Percentiles rank a stretch among this genome's conserved stretches.
Evolutionary conservation across 2,888 invertebrate genomes (phyloP).

Genomic region (Apoderus coryli): DNA sequence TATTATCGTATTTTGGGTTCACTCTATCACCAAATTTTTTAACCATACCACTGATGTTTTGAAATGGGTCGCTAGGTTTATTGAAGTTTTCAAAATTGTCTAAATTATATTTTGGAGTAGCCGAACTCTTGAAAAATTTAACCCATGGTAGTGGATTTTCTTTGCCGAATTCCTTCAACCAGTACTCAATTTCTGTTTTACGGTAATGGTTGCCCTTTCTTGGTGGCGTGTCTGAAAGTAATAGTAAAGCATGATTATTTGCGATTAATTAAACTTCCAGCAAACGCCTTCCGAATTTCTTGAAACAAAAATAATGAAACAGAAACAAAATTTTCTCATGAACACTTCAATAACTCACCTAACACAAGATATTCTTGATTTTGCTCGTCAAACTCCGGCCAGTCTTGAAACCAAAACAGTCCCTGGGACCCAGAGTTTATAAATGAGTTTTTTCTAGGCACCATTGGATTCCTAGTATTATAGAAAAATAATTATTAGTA

Average conservation of each 20-base stretch:
- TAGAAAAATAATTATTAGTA: too few relatives aligned
- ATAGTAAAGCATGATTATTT: neutral
- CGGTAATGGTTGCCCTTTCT: conserved; percentile 60
- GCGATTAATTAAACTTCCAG: too few relatives aligned
- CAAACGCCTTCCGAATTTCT: too few relatives aligned
- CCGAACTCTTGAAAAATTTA: conserved; percentile 6
- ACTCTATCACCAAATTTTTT: conserved; percentile 6
- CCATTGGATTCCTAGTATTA: conserved; percentile 54
- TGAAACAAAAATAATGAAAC: too few relatives aligned
- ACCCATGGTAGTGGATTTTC: conserved; percentile 17
- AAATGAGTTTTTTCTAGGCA: conserved; percentile 50
- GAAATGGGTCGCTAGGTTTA: conserved; percentile 12
- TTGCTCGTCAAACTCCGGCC: conserved; percentile 68
- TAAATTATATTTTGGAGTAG: conserved; percentile 12
- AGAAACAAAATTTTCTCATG: too few relatives aligned
- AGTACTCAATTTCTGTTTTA: conserved; percentile 62
- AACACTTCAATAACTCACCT: conserved; percentile 46
- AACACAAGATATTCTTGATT: conserved; percentile 66
- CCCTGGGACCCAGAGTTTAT: conserved; percentile 45
- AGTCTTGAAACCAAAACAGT: conserved; percentile 54
- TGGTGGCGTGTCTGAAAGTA: conserved; percentile 57
- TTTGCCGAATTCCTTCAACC: conserved; percentile 71
- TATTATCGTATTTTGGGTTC: too few relatives aligned
- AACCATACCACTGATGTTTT: conserved; percentile 3
- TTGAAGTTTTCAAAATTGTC: conserved; percentile 20